A percentile compares a stretch with the other conserved stretches of the same genome.
Evolutionary conservation across 2,888 invertebrate species (phyloP).

Genomic region (Tetragnatha montana): DNA sequence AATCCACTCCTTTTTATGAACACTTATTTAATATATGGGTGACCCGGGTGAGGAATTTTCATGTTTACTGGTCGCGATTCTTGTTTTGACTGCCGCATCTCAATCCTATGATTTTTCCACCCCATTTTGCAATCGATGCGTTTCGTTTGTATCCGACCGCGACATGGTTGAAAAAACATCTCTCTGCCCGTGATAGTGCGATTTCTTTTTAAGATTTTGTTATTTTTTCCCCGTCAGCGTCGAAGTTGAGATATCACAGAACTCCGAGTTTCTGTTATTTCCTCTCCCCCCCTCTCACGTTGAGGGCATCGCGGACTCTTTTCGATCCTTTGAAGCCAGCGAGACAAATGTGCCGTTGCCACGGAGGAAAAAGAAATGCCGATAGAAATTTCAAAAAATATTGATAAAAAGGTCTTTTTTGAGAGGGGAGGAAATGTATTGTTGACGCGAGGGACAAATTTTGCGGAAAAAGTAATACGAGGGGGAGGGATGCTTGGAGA

Average conservation of each 20-base stretch:
- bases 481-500: neutral
- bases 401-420: neutral
- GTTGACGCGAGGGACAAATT: slow-evolving; percentile 20
- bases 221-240: neutral
- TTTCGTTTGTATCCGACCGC: slow-evolving; percentile 26
- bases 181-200: slow-evolving; percentile 16
- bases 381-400: neutral
- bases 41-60: no score
- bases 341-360: slow-evolving; percentile 31
- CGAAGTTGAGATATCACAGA: slow-evolving; percentile 42
- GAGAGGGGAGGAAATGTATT: neutral
- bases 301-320: slow-evolving; percentile 16
- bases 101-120: neutral
- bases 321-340: slow-evolving; percentile 3
- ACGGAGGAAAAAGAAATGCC: neutral
- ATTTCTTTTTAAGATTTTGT: neutral
- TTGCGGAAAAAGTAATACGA: neutral
- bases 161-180: slow-evolving; percentile 18
- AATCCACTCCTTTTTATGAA: no score
- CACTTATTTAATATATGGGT: no score
- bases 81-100: no score
- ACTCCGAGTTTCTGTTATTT: slow-evolving; percentile 14
- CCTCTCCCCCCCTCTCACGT: neutral
- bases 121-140: slow-evolving; percentile 44
- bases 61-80: no score